These are phyloP conservation scores for Spodoptera picta DNA, from an alignment of 2,888 invertebrate genomes.

Conservation along the genomic window DNA sequence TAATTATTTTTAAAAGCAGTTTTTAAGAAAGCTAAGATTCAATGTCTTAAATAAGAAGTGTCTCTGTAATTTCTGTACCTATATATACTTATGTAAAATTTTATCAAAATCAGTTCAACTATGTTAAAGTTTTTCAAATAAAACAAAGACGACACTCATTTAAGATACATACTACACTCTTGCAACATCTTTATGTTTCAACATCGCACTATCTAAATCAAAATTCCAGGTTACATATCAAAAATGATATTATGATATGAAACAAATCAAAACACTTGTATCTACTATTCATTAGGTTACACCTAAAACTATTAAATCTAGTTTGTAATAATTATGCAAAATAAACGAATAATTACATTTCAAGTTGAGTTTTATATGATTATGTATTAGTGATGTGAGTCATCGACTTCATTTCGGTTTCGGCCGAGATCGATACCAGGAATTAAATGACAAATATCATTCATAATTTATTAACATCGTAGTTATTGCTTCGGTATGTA, in stretches of 20 bases:
- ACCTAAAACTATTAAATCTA: slow-evolving; percentile 51
- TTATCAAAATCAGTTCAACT: no score
- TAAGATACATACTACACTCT: no score
- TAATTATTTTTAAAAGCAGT: no score
- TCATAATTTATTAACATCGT: no score
- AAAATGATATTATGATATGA: slow-evolving; percentile 15
- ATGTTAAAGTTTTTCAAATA: no score
- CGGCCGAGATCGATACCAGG: slow-evolving; percentile 29
- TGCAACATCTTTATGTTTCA: slow-evolving; percentile 6
- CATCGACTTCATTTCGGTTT: slow-evolving; percentile 16
- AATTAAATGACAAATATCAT: background rate
- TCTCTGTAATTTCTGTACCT: no score
- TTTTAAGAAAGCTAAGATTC: no score
- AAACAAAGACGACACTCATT: no score
- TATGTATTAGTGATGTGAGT: slow-evolving; percentile 28
- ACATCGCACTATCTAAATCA: background rate
- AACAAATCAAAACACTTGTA: slow-evolving; percentile 36
- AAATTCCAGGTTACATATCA: slow-evolving; percentile 7
- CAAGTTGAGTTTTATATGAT: slow-evolving; percentile 35
- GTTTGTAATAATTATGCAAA: slow-evolving; percentile 52
- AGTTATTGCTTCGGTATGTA: no score
- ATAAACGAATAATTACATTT: slow-evolving; percentile 41
- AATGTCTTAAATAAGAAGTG: no score
- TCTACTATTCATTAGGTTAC: slow-evolving; percentile 51
- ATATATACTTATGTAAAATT: no score